Evolutionary conservation across 2,888 invertebrate genomes (phyloP), one percentile per base, ranked within the genome.

Genomic region (Cyaniris semiargus): DNA sequence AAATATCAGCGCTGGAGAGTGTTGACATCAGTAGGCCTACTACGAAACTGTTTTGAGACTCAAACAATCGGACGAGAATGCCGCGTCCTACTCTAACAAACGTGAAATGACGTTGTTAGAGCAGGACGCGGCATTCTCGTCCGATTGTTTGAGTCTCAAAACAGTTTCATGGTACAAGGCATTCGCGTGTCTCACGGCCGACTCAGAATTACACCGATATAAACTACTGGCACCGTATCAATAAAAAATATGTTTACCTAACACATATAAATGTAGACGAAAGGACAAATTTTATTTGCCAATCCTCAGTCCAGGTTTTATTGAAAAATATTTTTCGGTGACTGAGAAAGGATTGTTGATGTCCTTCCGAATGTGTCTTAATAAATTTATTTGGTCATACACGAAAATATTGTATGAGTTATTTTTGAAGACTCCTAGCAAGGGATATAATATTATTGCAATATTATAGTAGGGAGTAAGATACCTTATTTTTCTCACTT

Each of bases 201-300:
- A 15, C 15, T 66, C 66, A 6, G 27, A 27, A 66, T 66, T 66
- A 66, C 66, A 27, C 66, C 27, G 27, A 66, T 66, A 66, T 66
- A 66, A 66, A 66, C 34, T 76, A 70, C 38, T 78, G n/a, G 70
- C 72, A 70, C n/a, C 31, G 18, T n/a, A 56, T 75, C 60, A 76
- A 53, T 76, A 74, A 23, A 48, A 44, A 58, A 56, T 44, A 38
- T 6, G 66, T 31, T 71, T 72, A 34, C 56, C 70, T 76, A 75
- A 56, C 38, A 15, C n/a, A 18, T 18, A 56, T 60, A 23, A 60
- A 23, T 60, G 21, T 23, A 60, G 23, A 0, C 3, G 23, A 66
- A 27, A 66, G 66, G 66, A 66, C 27, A 66, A 23, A 27, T 66
- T 27, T 27, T 21, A 60, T 60, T 60, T n/a, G 5, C 7, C 60